Base-by-base conservation (phyloP, 37 sponge, comb jelly and placozoan genomes). In the Trichoplax adhaerens region DNA sequence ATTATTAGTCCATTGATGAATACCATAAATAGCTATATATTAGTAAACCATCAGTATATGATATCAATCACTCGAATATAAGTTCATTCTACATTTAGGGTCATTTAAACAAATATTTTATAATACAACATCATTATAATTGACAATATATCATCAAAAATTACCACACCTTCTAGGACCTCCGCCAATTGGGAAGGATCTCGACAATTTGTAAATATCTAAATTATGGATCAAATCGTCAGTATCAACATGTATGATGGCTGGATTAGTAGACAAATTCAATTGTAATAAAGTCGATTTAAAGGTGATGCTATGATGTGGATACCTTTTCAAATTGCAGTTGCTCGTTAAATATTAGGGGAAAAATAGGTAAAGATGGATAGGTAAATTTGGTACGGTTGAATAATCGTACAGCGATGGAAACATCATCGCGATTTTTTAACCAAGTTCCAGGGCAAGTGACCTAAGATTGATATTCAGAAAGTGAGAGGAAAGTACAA, bases 161-260 rank as follows among this genome's bases (percentile, higher is more conserved):
- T 29, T 29, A 29, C 29, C 29, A 56, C 53, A 85, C 86, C 86
- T 74, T 76, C 71, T 2, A 88, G 66, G 48, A 88, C 78, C 65
- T 88, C 88, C 1, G 63, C 76, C 50, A 88, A 67, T 65, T 81
- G 67, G 1, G 76, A 75, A 29, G 82, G 88, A 48, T 73, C 55
- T 54, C 68, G 68, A 73, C 89, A 88, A 58, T 85, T 84, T 0
- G 87, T 85, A 2, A 82, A 65, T n/a, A 88, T 73, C 89, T 85
- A 70, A 4, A 52, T 48, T 66, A 29, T 62, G 50, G 49, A 56
- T 29, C 29, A 3, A 4, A n/a, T 53, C 74, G 63, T 29, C 29
- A 29, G 29, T 29, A 29, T 29, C 29, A 29, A 29, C 29, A 29
- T 29, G 29, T 29, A 29, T 29, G 29, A 29, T 29, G 29, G 29